A percentile compares a stretch with the other conserved stretches of the same genome.
These are phyloP conservation scores for Macrobrachium rosenbergii DNA, from an alignment of 1,140 invertebrate genomes.

Conservation along the genomic window DNA sequence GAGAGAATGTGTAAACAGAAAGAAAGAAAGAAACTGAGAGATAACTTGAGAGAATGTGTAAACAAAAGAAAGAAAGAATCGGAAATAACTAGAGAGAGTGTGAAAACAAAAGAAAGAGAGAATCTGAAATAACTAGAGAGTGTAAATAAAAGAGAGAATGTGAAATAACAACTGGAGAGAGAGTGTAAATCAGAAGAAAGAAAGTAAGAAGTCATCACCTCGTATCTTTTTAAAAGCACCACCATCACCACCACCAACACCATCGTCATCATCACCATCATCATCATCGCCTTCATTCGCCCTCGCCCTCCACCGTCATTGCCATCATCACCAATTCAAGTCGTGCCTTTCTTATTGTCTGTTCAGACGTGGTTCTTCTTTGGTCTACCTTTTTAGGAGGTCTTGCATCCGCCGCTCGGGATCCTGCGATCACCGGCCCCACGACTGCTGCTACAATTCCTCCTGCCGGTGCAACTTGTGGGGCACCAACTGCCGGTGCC, in stretches of 20 bases:
- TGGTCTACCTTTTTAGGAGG: constrained; percentile 88
- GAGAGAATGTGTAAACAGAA: too few relatives aligned
- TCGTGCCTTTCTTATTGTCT: constrained; percentile 67
- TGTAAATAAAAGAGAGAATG: too few relatives aligned
- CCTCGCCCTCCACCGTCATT: constrained; percentile 24
- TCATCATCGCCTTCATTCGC: neutral
- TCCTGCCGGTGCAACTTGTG: constrained; percentile 91
- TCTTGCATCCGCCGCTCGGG: constrained; percentile 84
- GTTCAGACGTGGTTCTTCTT: constrained; percentile 83
- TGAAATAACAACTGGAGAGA: too few relatives aligned
- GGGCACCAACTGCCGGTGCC: constrained; percentile 91
- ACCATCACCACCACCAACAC: neutral
- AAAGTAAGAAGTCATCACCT: neutral
- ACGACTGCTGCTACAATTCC: constrained; percentile 88
- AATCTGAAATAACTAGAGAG: too few relatives aligned
- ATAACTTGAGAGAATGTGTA: too few relatives aligned
- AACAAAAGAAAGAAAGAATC: too few relatives aligned
- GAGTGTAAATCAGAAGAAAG: too few relatives aligned
- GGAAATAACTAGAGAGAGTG: too few relatives aligned
- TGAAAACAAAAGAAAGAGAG: too few relatives aligned
- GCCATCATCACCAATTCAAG: constrained; percentile 49
- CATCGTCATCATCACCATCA: neutral
- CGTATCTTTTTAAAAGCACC: neutral
- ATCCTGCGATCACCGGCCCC: constrained; percentile 86
- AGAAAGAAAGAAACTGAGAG: too few relatives aligned